Evolutionary conservation across 2,797 vertebrate species (phyloP).

Genomic region (Enoplosus armatus): DNA sequence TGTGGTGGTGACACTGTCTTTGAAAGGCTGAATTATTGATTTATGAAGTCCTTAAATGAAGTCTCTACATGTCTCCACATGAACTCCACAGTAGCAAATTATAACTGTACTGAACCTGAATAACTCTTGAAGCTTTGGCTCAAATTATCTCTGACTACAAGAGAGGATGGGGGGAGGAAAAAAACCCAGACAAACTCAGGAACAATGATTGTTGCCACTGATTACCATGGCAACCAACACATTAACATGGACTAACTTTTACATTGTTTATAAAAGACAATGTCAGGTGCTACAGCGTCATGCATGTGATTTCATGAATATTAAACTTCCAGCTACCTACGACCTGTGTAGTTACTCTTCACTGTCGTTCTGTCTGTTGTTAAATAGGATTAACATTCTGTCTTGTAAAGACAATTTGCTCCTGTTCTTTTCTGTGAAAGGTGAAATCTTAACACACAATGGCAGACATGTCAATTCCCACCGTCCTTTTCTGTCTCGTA

Average conservation of each 20-base stretch:
- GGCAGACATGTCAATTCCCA: not conserved
- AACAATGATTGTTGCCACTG: not conserved
- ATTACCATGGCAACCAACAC: slow-evolving; percentile 1
- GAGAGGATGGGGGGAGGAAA: not conserved
- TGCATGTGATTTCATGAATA: not conserved
- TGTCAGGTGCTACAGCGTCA: not conserved
- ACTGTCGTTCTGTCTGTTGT: not conserved
- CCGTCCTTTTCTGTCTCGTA: slow-evolving; percentile 61
- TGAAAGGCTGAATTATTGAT: slow-evolving; percentile 54
- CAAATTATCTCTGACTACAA: not conserved
- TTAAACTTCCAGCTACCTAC: not conserved
- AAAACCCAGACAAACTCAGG: too few species aligned
- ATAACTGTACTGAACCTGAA: not conserved
- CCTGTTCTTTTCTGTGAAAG: not conserved
- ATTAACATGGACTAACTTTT: not conserved
- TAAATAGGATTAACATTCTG: not conserved
- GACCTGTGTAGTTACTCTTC: not conserved
- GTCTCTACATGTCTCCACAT: slow-evolving; percentile 9
- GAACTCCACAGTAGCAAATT: slow-evolving; percentile 7
- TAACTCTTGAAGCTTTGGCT: not conserved
- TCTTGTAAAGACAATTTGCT: not conserved
- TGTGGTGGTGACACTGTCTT: slow-evolving; percentile 19
- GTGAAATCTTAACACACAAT: not conserved
- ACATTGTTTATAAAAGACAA: not conserved
- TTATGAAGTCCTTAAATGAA: slow-evolving; percentile 32